These are phyloP conservation scores for Pachyrhynchus sulphureomaculatus DNA, from an alignment of 1,140 invertebrate species.

Conservation along the genomic window DNA sequence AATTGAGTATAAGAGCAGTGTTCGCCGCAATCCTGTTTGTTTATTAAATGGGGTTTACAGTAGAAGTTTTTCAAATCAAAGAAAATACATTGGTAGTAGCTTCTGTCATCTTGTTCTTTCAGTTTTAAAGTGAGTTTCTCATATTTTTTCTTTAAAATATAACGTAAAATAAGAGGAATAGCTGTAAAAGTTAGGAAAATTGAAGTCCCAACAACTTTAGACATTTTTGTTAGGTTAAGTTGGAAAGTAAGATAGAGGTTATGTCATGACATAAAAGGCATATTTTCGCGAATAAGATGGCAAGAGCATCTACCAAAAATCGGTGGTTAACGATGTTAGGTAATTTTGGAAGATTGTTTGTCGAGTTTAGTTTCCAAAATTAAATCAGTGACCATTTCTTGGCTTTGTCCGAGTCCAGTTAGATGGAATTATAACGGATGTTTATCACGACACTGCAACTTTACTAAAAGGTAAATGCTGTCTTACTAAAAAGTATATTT, in stretches of 20 bases:
- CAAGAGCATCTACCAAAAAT: no score
- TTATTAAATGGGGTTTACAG: constrained; percentile 31
- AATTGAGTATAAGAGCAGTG: constrained; percentile 32
- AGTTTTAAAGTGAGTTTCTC: constrained; percentile 7
- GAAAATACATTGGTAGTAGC: constrained; percentile 36
- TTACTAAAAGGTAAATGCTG: no score
- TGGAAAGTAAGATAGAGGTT: not conserved
- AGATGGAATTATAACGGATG: no score
- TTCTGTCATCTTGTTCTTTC: constrained; percentile 20
- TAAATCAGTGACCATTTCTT: no score
- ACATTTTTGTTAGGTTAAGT: constrained; percentile 7
- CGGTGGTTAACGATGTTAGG: no score
- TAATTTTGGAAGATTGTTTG: no score
- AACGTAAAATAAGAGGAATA: constrained; percentile 28
- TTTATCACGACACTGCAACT: no score
- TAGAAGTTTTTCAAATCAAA: constrained; percentile 31
- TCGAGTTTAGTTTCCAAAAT: no score
- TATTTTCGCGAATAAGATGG: no score
- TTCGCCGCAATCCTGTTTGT: constrained; percentile 32
- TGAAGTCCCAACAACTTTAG: constrained; percentile 11
- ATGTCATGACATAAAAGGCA: no score
- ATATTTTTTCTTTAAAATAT: constrained; percentile 30
- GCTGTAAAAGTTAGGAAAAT: constrained; percentile 11
- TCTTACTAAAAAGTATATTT: no score
- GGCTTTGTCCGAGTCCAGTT: no score